A percentile compares a stretch with the other conserved stretches of the same genome.
These are phyloP conservation scores for Drosophila varians DNA, from an alignment of 1,140 invertebrate species.

Conservation along the genomic window DNA sequence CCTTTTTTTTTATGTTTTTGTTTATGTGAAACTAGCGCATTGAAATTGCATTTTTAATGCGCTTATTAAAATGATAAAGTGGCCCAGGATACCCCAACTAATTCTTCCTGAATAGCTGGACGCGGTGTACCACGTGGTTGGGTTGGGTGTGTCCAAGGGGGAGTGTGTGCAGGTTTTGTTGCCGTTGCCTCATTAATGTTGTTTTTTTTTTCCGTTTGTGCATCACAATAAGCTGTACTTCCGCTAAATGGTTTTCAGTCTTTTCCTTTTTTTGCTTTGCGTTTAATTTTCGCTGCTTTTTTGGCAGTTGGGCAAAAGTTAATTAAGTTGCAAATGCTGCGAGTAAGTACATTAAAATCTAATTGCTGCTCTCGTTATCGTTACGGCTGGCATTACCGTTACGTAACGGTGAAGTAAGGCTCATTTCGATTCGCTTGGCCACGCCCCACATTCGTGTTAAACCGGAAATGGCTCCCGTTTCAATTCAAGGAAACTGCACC, in stretches of 20 bases:
- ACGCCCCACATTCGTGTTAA: slow-evolving; percentile 10
- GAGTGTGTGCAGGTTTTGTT: slow-evolving; percentile 47
- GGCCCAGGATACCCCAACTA: slow-evolving; percentile 26
- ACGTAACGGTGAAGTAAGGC: slow-evolving; percentile 50
- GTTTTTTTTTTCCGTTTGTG: slow-evolving; percentile 29
- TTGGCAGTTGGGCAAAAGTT: slow-evolving; percentile 37
- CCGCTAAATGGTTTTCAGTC: background rate
- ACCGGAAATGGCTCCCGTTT: slow-evolving; percentile 15
- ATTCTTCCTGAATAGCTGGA: slow-evolving; percentile 29
- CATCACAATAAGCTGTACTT: slow-evolving; percentile 50
- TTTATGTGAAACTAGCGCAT: slow-evolving; percentile 58
- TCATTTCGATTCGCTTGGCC: slow-evolving; percentile 60
- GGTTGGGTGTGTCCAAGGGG: background rate
- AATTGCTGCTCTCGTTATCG: slow-evolving; percentile 65
- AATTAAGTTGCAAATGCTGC: slow-evolving; percentile 76
- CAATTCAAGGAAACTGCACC: background rate
- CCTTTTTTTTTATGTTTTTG: slow-evolving; percentile 26
- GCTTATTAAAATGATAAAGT: slow-evolving; percentile 66
- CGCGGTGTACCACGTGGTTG: slow-evolving; percentile 13
- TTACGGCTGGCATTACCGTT: slow-evolving; percentile 47
- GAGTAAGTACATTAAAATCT: slow-evolving; percentile 69
- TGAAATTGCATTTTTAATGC: slow-evolving; percentile 66
- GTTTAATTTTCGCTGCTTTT: slow-evolving; percentile 16
- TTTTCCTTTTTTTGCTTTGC: slow-evolving; percentile 3
- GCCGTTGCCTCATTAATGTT: slow-evolving; percentile 52